Conservation (phyloP, 2,797 vertebrate species). For the Typhlichthys subterraneus region DNA sequence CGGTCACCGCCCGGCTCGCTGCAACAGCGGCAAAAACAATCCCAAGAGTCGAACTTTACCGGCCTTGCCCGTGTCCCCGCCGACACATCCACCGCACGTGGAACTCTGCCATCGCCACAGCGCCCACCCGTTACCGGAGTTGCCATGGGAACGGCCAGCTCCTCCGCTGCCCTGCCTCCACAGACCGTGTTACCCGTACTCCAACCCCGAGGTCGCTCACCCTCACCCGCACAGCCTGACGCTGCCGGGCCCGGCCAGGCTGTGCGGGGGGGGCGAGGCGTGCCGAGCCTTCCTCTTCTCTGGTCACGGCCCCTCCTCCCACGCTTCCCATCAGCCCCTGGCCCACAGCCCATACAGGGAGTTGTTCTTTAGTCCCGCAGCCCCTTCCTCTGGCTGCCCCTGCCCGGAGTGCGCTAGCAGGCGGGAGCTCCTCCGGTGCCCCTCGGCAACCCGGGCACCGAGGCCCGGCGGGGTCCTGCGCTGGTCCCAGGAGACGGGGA, state of each 20-base stretch:
- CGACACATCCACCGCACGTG: conserved; percentile 51
- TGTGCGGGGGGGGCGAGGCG: conserved; percentile 66
- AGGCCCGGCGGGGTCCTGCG: conserved; percentile 65
- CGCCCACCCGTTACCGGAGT: conserved; percentile 62
- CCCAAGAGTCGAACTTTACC: conserved; percentile 79
- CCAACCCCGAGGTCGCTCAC: conserved; percentile 49
- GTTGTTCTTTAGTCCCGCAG: conserved; percentile 73
- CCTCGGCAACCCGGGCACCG: conserved; percentile 62
- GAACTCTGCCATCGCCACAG: conserved; percentile 73
- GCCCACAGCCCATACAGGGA: conserved; percentile 78
- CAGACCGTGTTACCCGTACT: conserved; percentile 69
- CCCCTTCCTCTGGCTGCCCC: conserved; percentile 68
- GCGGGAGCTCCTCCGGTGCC: conserved; percentile 64
- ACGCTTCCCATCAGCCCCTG: conserved; percentile 65
- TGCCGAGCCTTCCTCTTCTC: conserved; percentile 72
- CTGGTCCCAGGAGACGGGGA: conserved; percentile 63
- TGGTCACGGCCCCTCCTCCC: conserved; percentile 55
- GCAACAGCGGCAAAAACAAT: conserved; percentile 58
- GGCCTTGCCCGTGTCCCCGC: conserved; percentile 58
- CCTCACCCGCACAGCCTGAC: conserved; percentile 67
- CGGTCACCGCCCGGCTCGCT: conserved; percentile 63
- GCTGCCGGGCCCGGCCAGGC: conserved; percentile 68
- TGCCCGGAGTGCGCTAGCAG: conserved; percentile 80
- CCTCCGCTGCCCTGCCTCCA: conserved; percentile 58
- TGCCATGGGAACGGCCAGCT: conserved; percentile 73